Evolutionary conservation across 2,797 vertebrate species (phyloP).

Genomic region (Pipistrellus nathusii): DNA sequence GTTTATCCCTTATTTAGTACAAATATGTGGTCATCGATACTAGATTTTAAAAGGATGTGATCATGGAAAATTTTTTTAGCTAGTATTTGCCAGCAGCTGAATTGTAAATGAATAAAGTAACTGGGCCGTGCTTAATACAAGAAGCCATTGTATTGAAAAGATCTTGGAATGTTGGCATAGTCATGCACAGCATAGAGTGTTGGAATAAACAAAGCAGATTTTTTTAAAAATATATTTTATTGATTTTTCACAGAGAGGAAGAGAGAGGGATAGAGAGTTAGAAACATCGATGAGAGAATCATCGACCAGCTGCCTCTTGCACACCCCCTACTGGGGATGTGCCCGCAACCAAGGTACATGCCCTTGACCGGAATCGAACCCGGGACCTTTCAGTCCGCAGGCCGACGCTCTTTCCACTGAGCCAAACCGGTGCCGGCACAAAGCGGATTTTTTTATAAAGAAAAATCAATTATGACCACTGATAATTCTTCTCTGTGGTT

Average conservation of each 20-base stretch:
- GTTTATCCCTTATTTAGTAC: neutral
- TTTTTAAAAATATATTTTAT: no score
- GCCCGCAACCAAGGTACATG: no score
- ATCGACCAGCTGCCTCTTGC: no score
- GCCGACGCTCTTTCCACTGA: no score
- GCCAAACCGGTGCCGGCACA: no score
- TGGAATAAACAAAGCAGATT: constrained; percentile 48
- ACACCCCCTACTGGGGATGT: no score
- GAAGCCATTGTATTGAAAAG: constrained; percentile 45
- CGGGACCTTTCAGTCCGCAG: no score
- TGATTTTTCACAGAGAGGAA: no score
- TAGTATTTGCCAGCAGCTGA: neutral
- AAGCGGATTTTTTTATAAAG: no score
- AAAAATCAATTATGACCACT: neutral
- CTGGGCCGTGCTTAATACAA: constrained; percentile 16
- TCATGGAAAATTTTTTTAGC: neutral
- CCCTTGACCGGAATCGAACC: no score
- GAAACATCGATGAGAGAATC: no score
- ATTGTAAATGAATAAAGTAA: constrained; percentile 50
- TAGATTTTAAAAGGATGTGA: constrained; percentile 16
- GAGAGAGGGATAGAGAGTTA: no score
- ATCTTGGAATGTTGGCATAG: neutral
- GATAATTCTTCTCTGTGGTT: neutral
- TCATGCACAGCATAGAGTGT: neutral
- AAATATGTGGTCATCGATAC: neutral